Percentiles rank a stretch among this genome's conserved stretches.
phyloP scores from a whole-genome alignment of 2,888 invertebrate species.

The Labia minor region DNA sequence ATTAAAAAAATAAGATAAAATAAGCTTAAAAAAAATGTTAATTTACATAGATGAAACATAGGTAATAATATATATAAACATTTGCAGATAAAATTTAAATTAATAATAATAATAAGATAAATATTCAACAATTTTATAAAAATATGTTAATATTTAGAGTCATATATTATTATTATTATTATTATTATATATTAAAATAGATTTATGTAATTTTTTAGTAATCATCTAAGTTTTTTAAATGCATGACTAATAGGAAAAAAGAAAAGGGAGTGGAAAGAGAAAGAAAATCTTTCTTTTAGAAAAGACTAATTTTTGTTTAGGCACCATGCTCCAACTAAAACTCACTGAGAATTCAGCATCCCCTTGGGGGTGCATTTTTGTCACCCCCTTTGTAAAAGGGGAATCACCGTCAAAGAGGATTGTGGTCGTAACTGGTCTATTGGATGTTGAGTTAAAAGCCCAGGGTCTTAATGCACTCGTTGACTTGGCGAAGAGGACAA shows the following conservation, averaged over 20 bases:
- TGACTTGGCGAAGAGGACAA: neutral
- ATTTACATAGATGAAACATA: too few species aligned
- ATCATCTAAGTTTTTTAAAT: neutral
- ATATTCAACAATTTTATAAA: too few species aligned
- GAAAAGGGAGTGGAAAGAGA: too few species aligned
- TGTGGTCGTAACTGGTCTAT: neutral
- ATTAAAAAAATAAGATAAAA: too few species aligned
- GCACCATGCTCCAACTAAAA: neutral
- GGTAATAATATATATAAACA: too few species aligned
- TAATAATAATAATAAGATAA: too few species aligned
- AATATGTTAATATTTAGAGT: too few species aligned
- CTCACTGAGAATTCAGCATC: neutral
- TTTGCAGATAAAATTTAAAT: too few species aligned
- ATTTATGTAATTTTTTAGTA: too few species aligned
- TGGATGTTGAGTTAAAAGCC: neutral
- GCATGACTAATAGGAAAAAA: neutral
- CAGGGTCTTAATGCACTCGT: neutral
- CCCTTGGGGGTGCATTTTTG: neutral
- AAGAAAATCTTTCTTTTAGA: neutral
- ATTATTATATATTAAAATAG: too few species aligned
- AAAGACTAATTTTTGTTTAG: neutral
- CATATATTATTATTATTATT: too few species aligned
- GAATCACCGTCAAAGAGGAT: neutral
- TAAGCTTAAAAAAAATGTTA: too few species aligned
- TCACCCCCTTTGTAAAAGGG: neutral